These are phyloP conservation scores for Drosophila limbata DNA, from an alignment of 2,888 invertebrate genomes.

Conservation along the genomic window DNA sequence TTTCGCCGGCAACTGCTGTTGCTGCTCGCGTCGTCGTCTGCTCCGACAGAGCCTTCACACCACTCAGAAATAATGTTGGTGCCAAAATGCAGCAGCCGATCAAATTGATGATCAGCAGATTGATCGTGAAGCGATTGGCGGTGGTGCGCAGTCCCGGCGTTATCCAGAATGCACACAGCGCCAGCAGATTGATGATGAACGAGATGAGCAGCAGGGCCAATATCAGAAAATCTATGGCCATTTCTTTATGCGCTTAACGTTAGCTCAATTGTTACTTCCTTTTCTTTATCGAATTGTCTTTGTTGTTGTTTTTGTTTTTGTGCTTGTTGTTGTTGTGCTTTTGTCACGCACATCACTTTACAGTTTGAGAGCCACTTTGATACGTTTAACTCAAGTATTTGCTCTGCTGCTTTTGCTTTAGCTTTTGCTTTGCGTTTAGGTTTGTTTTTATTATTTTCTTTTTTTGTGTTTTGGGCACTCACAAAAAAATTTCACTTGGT, in stretches of 20 bases:
- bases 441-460: conserved; percentile 7
- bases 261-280: conserved; percentile 11
- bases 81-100: conserved; percentile 84
- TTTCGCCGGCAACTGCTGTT: conserved; percentile 66
- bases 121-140: conserved; percentile 85
- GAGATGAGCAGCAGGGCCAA: conserved; percentile 85
- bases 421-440: conserved; percentile 24
- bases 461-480: conserved; percentile 29
- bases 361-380: conserved; percentile 67
- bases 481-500: conserved; percentile 67
- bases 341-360: conserved; percentile 71
- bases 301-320: conserved; percentile 38
- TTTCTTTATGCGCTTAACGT: conserved; percentile 55
- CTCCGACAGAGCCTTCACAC: conserved; percentile 40
- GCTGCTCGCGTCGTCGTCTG: conserved; percentile 14
- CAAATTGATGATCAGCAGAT: conserved; percentile 84
- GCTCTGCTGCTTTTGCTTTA: conserved; percentile 30
- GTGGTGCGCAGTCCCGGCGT: conserved; percentile 85
- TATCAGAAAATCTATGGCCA: conserved; percentile 86
- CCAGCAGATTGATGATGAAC: conserved; percentile 84
- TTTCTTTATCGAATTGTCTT: conserved; percentile 32
- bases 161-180: conserved; percentile 85
- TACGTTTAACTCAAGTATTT: conserved; percentile 18
- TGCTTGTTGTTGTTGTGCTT: conserved; percentile 43
- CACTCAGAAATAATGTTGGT: conserved; percentile 83